These are phyloP conservation scores for Rhopalosiphum maidis DNA, from an alignment of 1,140 invertebrate species.

Conservation along the genomic window DNA sequence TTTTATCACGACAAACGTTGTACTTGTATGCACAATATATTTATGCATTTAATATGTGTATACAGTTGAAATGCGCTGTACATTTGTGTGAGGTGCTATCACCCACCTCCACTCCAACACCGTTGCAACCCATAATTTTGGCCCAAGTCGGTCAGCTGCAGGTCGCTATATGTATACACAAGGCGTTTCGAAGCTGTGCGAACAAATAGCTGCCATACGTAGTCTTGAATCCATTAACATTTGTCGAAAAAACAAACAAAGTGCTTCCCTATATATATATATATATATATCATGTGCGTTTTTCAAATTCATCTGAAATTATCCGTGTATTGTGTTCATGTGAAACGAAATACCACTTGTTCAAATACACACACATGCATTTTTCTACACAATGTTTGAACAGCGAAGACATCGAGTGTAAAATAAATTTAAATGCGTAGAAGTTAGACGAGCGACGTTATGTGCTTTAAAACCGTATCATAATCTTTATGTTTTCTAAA, in stretches of 20 bases:
- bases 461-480: not conserved
- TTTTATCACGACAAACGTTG: not conserved
- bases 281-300: not conserved
- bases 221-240: not conserved
- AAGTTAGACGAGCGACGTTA: not conserved
- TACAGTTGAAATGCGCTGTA: not conserved
- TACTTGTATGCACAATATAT: too few species aligned
- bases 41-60: not conserved
- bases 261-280: not conserved
- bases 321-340: not conserved
- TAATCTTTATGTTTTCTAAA: not conserved
- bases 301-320: not conserved
- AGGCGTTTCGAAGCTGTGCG: not conserved
- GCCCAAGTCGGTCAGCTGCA: not conserved
- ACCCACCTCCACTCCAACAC: not conserved
- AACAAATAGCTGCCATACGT: not conserved
- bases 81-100: not conserved
- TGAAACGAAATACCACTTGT: not conserved
- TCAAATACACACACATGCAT: not conserved
- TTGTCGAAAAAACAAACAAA: not conserved
- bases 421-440: not conserved
- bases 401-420: not conserved
- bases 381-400: not conserved
- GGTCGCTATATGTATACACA: not conserved
- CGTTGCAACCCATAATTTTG: not conserved